These are phyloP conservation scores for Mixornis gularis DNA, from an alignment of 2,113 vertebrate species.

Conservation along the genomic window DNA sequence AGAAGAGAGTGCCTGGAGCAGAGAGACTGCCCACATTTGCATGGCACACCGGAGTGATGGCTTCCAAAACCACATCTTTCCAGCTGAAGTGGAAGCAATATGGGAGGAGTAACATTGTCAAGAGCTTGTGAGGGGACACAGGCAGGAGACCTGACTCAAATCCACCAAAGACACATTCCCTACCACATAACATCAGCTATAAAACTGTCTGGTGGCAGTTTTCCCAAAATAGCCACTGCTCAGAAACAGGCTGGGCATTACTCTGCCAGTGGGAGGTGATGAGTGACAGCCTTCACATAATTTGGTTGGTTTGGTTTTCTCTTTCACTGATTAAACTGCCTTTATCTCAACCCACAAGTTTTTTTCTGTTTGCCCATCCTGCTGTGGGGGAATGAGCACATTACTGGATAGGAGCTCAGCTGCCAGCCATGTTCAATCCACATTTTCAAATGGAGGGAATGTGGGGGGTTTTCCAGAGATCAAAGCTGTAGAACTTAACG, in stretches of 20 bases:
- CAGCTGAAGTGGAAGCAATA: accelerated
- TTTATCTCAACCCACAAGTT: neutral
- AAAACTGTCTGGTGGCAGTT: accelerated
- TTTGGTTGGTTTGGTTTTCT: neutral
- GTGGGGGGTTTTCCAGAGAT: neutral
- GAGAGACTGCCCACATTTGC: neutral
- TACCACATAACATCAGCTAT: neutral
- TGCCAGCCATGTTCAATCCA: neutral
- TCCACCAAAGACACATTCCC: neutral
- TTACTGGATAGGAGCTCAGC: neutral
- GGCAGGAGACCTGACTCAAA: neutral
- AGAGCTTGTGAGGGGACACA: neutral
- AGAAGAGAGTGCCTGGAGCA: neutral
- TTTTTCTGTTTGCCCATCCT: neutral
- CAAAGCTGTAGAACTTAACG: neutral
- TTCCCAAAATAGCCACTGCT: neutral
- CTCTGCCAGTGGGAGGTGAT: neutral
- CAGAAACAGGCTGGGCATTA: accelerated
- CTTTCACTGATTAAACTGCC: neutral
- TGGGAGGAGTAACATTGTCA: neutral
- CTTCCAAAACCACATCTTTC: neutral
- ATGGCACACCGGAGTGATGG: neutral
- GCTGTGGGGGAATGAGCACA: neutral
- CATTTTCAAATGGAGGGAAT: neutral
- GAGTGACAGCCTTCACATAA: neutral